Conservation (phyloP, 1,140 invertebrate genomes). For the Micrasema longulum region DNA sequence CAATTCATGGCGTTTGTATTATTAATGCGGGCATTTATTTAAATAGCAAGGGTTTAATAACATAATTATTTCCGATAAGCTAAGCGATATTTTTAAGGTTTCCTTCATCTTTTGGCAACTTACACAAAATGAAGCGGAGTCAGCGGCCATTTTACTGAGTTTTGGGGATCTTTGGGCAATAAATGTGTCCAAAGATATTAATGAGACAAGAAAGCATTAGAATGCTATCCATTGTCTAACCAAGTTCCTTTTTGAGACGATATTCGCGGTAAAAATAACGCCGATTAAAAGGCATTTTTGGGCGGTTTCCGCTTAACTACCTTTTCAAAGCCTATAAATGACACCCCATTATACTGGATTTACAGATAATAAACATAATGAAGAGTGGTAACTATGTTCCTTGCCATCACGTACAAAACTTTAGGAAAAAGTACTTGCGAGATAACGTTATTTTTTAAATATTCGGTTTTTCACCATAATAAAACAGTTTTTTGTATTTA, state of each 20-base stretch:
- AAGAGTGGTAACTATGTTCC: no score
- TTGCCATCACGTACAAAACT: no score
- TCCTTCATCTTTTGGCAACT: not conserved
- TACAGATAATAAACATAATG: no score
- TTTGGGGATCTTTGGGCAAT: conserved; percentile 16
- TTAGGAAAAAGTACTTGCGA: no score
- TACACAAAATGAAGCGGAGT: not conserved
- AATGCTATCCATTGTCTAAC: conserved; percentile 18
- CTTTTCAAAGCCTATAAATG: no score
- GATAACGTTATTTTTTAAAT: no score
- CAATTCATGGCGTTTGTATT: no score
- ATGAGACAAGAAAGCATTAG: conserved; percentile 15
- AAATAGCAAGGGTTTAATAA: no score
- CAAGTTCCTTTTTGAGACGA: not conserved
- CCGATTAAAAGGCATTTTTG: not conserved
- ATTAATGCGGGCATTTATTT: no score
- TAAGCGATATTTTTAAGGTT: conserved; percentile 18
- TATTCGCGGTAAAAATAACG: conserved; percentile 7
- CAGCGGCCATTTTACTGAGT: not conserved
- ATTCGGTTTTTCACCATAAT: no score
- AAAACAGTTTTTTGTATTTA: no score
- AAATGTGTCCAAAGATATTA: conserved; percentile 22
- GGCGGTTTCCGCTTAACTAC: not conserved
- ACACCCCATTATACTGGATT: no score
- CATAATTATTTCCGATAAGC: conserved; percentile 1